These are phyloP conservation scores for Mycteria americana DNA, from an alignment of 2,797 vertebrate species.

Conservation along the genomic window DNA sequence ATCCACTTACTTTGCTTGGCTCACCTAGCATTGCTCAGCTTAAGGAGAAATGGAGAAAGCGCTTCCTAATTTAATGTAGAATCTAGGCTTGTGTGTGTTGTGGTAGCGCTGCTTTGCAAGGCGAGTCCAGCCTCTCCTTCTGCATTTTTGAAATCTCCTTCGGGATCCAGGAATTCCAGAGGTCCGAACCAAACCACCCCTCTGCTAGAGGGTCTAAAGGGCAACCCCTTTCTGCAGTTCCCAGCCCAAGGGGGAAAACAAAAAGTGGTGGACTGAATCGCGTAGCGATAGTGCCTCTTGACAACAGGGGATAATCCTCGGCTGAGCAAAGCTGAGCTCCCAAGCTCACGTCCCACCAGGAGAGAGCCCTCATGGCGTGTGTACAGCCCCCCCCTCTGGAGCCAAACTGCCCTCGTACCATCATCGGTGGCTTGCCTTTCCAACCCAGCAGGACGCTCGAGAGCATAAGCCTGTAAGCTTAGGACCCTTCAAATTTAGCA, in stretches of 20 bases:
- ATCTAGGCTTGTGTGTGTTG: neutral
- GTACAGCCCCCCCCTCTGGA: neutral
- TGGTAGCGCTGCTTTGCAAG: neutral
- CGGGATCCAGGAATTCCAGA: neutral
- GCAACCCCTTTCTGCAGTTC: neutral
- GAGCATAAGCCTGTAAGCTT: neutral
- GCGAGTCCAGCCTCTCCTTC: neutral
- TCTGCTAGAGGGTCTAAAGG: neutral
- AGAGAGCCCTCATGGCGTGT: neutral
- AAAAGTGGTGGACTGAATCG: neutral
- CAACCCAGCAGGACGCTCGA: neutral
- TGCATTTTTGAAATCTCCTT: neutral
- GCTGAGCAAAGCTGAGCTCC: neutral
- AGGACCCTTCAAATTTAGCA: neutral
- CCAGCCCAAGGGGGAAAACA: neutral
- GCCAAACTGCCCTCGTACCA: neutral
- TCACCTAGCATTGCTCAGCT: neutral
- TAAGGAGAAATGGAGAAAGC: neutral
- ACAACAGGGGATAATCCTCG: rapidly evolving
- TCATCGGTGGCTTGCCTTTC: neutral
- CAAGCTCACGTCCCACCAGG: neutral
- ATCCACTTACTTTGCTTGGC: neutral
- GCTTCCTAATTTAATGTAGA: neutral
- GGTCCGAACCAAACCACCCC: neutral
- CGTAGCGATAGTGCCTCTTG: neutral